Conservation (phyloP, 2,797 vertebrate genomes). For the Pseudochirops corinnae region DNA sequence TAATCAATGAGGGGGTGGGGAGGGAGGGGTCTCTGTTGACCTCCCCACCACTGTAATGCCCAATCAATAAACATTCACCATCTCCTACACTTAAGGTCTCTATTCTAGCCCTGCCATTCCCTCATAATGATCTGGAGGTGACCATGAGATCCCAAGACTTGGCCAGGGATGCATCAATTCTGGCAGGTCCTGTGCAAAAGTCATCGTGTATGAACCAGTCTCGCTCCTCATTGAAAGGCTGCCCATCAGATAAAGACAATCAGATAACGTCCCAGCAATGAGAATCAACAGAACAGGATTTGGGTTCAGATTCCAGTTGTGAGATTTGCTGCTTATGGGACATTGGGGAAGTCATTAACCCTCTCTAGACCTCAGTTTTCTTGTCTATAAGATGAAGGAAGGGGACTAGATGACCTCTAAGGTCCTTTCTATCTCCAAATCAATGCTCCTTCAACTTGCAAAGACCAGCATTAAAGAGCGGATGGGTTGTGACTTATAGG, state of each 20-base stretch:
- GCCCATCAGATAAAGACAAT: not conserved
- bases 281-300: not conserved
- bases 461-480: not conserved
- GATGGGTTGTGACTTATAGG: not conserved
- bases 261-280: not conserved
- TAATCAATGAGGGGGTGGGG: not conserved
- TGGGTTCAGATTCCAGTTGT: not conserved
- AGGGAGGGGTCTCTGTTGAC: not conserved
- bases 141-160: not conserved
- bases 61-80: not conserved
- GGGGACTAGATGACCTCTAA: not conserved
- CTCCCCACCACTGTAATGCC: not conserved
- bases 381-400: not conserved
- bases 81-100: not conserved
- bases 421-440: not conserved
- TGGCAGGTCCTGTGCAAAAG: not conserved
- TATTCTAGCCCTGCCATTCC: not conserved
- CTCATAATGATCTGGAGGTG: not conserved
- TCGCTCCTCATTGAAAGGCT: not conserved
- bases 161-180: not conserved
- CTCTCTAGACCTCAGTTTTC: not conserved
- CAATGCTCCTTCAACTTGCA: not conserved
- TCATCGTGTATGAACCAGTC: not conserved
- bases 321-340: not conserved
- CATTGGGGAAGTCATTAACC: not conserved